These are phyloP conservation scores for Sturnus vulgaris DNA, from an alignment of 2,113 vertebrate genomes.

Conservation along the genomic window DNA sequence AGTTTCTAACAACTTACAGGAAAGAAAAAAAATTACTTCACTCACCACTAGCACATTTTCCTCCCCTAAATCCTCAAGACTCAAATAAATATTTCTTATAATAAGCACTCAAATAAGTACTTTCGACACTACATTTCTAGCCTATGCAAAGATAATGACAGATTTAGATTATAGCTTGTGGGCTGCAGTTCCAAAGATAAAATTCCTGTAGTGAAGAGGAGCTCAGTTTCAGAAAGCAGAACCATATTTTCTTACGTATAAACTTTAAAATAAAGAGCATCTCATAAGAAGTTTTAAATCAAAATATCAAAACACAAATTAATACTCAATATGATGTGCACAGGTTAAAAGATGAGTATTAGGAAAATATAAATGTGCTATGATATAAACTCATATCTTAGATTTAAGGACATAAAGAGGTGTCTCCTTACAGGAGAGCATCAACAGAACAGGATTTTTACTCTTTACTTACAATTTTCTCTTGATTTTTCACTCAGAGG, in stretches of 20 bases:
- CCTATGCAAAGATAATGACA: accelerated
- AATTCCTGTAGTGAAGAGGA: not conserved
- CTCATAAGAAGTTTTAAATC: not conserved
- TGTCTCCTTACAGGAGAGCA: accelerated
- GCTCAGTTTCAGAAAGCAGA: not conserved
- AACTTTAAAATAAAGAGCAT: accelerated
- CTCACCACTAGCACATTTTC: not conserved
- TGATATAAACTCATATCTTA: accelerated
- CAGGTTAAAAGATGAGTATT: accelerated
- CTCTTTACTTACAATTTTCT: not conserved
- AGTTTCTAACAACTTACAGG: not conserved
- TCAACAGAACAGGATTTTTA: not conserved
- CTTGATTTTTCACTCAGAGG: not conserved
- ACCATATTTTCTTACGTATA: not conserved
- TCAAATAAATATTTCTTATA: not conserved
- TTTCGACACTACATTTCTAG: not conserved
- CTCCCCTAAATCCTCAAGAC: not conserved
- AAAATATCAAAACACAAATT: not conserved
- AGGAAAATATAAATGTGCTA: accelerated
- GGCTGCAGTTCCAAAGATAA: not conserved
- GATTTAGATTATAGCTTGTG: not conserved
- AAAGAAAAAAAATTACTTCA: not conserved
- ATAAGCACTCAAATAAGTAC: not conserved
- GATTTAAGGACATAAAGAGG: not conserved
- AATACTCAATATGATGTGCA: accelerated